phyloP scores from a whole-genome alignment of 2,113 vertebrate species.

The Ptilonorhynchus violaceus region DNA sequence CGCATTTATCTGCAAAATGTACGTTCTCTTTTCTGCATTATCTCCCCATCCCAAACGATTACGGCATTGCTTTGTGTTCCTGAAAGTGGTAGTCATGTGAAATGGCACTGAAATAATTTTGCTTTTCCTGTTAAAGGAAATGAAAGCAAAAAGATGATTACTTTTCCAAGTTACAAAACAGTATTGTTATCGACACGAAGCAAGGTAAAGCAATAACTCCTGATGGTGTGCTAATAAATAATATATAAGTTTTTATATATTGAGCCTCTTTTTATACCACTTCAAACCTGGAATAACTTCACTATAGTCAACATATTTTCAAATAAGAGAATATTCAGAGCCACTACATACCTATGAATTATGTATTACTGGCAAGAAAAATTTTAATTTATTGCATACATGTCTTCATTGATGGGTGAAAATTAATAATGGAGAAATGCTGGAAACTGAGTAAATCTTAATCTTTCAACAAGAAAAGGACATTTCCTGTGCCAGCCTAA shows the following conservation, averaged over 20 bases:
- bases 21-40: background rate
- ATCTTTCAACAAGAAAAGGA: background rate
- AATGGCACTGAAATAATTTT: constrained; percentile 16
- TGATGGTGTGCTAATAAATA: background rate
- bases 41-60: background rate
- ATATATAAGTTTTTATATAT: background rate
- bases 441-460: background rate
- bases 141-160: constrained; percentile 33
- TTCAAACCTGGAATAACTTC: background rate
- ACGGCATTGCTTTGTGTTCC: background rate
- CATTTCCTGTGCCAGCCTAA: background rate
- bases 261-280: background rate
- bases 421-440: background rate
- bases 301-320: background rate
- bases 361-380: background rate
- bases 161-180: background rate
- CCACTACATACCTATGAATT: background rate
- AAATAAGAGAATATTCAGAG: background rate
- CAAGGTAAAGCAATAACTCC: background rate
- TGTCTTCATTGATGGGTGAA: background rate
- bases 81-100: constrained; percentile 33
- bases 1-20: background rate
- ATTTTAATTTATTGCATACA: background rate
- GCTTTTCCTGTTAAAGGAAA: constrained; percentile 18
- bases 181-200: background rate